These are phyloP conservation scores for Sinelater perroti DNA, from an alignment of 2,888 invertebrate genomes.

Conservation along the genomic window DNA sequence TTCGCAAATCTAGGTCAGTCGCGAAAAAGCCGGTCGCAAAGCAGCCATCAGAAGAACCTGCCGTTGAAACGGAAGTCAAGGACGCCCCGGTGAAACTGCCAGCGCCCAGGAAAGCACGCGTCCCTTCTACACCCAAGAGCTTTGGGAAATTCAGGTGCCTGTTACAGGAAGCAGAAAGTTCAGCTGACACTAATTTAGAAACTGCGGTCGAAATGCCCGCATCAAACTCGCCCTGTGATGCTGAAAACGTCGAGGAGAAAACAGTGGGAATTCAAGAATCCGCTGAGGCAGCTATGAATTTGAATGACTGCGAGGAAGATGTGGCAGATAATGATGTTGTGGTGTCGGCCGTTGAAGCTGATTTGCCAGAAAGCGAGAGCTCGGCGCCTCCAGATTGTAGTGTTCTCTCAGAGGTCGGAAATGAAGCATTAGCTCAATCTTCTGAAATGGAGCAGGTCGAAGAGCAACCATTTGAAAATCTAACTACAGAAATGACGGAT, in stretches of 20 bases:
- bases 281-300: not conserved
- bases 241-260: not conserved
- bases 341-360: not conserved
- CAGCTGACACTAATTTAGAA: not conserved
- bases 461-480: slow-evolving; percentile 10
- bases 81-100: not conserved
- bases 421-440: not conserved
- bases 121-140: slow-evolving; percentile 60
- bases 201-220: not conserved
- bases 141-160: slow-evolving; percentile 67
- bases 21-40: slow-evolving; percentile 12
- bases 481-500: slow-evolving; percentile 28
- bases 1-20: slow-evolving; percentile 32
- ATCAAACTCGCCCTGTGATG: no score
- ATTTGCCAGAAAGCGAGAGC: not conserved
- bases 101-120: not conserved
- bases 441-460: not conserved
- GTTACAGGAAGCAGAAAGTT: slow-evolving; percentile 8
- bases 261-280: not conserved
- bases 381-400: not conserved
- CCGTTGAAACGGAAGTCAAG: slow-evolving; percentile 8
- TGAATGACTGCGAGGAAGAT: no score
- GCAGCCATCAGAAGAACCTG: not conserved
- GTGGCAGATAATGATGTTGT: not conserved
- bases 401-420: not conserved